These are phyloP conservation scores for Atrichornis clamosus DNA, from an alignment of 2,113 vertebrate species.

Conservation along the genomic window DNA sequence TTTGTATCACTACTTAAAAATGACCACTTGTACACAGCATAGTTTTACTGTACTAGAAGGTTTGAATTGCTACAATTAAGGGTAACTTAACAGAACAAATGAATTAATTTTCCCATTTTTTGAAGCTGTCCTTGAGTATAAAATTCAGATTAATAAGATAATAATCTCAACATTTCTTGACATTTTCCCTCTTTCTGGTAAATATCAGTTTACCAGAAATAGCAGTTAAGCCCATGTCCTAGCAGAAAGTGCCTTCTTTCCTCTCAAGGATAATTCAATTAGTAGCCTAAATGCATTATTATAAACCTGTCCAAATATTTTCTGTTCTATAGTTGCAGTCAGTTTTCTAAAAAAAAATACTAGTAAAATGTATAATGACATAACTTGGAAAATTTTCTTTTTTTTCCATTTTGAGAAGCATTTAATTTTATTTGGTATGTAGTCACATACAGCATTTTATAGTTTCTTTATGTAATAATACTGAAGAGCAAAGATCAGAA, in stretches of 20 bases:
- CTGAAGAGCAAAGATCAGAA: background rate
- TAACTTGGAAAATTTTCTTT: background rate
- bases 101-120: background rate
- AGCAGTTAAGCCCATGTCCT: background rate
- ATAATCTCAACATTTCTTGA: background rate
- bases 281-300: background rate
- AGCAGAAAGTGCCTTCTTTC: background rate
- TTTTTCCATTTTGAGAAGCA: background rate
- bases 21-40: background rate
- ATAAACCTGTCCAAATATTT: background rate
- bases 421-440: background rate
- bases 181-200: background rate
- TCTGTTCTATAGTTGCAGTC: background rate
- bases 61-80: background rate
- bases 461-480: background rate
- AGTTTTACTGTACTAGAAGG: background rate
- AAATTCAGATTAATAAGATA: background rate
- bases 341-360: background rate
- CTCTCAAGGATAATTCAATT: background rate
- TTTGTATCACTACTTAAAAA: background rate
- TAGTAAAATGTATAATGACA: background rate
- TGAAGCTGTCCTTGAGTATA: background rate
- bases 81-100: background rate
- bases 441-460: background rate
- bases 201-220: too few species aligned